Evolutionary conservation across 2,113 vertebrate genomes (phyloP).

Genomic region (Cinclus cinclus): DNA sequence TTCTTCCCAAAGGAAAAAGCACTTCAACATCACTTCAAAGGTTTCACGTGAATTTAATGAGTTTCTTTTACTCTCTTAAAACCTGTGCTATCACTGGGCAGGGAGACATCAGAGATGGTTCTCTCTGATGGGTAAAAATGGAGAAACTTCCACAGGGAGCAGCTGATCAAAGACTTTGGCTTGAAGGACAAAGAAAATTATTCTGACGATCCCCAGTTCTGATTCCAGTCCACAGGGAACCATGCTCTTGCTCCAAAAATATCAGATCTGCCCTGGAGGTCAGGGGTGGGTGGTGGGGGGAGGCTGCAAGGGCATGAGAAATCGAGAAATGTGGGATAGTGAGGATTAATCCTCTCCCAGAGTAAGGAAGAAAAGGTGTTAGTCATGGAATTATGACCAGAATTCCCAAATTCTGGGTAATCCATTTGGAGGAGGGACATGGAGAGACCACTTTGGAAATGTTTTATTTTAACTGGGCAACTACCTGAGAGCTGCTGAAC

Average conservation of each 20-base stretch:
- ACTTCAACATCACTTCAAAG: not conserved
- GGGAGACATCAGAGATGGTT: not conserved
- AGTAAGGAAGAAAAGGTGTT: not conserved
- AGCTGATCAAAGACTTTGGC: not conserved
- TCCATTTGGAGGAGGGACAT: not conserved
- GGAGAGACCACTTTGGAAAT: not conserved
- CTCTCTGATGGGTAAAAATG: not conserved
- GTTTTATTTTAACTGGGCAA: not conserved
- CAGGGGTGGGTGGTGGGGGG: rapidly evolving
- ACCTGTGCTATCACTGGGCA: not conserved
- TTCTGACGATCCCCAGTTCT: not conserved
- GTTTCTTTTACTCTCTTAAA: not conserved
- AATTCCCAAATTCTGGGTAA: not conserved
- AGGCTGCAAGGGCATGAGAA: not conserved
- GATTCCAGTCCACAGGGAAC: not conserved
- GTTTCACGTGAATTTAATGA: not conserved
- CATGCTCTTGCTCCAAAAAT: not conserved
- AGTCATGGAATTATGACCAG: not conserved
- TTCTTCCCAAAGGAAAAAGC: not conserved
- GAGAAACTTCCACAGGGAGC: not conserved
- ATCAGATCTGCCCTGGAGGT: not conserved
- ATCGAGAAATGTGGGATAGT: not conserved
- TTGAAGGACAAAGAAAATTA: not conserved
- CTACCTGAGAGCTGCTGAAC: not conserved
- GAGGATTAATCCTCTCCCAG: not conserved